A percentile compares a stretch with the other conserved stretches of the same genome.
Evolutionary conservation across 2,888 invertebrate species (phyloP).

Genomic region (Scaptomyza flava): DNA sequence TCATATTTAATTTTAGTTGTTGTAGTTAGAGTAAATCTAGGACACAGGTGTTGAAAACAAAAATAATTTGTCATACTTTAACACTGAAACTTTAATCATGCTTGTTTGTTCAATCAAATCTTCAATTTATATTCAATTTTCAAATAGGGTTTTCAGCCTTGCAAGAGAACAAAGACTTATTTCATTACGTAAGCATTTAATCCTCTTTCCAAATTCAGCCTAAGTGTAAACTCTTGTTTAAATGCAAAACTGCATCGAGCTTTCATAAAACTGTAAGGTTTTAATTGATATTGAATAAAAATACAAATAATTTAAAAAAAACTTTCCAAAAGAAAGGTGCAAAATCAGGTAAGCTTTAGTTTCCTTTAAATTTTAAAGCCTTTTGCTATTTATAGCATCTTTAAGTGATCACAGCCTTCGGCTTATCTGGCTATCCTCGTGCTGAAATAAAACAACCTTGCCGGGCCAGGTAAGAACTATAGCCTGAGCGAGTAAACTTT

Average conservation of each 20-base stretch:
- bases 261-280: not conserved
- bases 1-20: not conserved
- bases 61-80: not conserved
- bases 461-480: constrained; percentile 27
- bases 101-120: not conserved
- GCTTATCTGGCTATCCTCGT: constrained; percentile 33
- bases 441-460: constrained; percentile 22
- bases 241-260: not conserved
- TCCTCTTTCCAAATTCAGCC: too few species aligned
- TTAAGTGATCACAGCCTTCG: constrained; percentile 30
- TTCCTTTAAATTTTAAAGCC: constrained; percentile 7
- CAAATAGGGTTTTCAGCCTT: too few species aligned
- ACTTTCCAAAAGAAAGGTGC: constrained; percentile 5
- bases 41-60: constrained; percentile 1
- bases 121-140: not conserved
- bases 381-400: constrained; percentile 7
- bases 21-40: constrained; percentile 4
- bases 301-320: not conserved
- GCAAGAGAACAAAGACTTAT: too few species aligned
- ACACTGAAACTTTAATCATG: not conserved
- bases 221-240: constrained; percentile 3
- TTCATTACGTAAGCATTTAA: not conserved
- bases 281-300: not conserved
- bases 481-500: constrained; percentile 9
- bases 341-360: constrained; percentile 1